Percentiles rank a stretch among this genome's conserved stretches.
Conservation (phyloP, 2,797 vertebrate species). For the Cichlasoma orientale region DNA sequence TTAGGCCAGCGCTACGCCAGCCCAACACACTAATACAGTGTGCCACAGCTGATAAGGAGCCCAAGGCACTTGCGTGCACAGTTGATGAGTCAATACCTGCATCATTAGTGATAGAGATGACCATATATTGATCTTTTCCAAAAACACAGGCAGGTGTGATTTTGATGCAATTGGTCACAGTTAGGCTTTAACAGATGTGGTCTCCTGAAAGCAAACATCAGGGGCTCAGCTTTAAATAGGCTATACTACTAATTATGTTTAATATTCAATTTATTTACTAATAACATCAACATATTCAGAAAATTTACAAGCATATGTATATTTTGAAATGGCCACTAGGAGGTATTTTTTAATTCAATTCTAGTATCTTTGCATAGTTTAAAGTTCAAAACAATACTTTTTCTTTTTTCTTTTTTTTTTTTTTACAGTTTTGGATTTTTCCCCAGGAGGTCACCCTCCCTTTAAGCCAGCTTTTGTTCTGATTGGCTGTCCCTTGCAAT, state of each 20-base stretch:
- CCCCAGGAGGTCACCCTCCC: background rate
- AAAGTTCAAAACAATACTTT: background rate
- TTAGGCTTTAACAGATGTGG: conserved; percentile 32
- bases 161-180: conserved; percentile 27
- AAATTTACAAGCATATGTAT: background rate
- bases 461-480: background rate
- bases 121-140: conserved; percentile 53
- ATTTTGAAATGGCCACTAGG: fast-evolving
- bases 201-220: conserved; percentile 4
- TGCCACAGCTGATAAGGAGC: conserved; percentile 55
- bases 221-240: background rate
- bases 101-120: conserved; percentile 46
- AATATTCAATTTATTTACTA: background rate
- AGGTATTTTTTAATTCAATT: background rate
- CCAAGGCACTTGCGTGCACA: conserved; percentile 57
- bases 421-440: background rate
- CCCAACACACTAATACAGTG: conserved; percentile 58
- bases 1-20: conserved; percentile 62
- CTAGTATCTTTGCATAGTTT: background rate
- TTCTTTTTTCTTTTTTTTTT: no score
- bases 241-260: background rate
- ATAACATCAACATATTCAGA: background rate
- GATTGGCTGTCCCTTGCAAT: no score
- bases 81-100: conserved; percentile 64
- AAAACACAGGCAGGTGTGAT: conserved; percentile 32